phyloP scores from a whole-genome alignment of 1,140 invertebrate genomes.

The Druon quercuslanigerum region DNA sequence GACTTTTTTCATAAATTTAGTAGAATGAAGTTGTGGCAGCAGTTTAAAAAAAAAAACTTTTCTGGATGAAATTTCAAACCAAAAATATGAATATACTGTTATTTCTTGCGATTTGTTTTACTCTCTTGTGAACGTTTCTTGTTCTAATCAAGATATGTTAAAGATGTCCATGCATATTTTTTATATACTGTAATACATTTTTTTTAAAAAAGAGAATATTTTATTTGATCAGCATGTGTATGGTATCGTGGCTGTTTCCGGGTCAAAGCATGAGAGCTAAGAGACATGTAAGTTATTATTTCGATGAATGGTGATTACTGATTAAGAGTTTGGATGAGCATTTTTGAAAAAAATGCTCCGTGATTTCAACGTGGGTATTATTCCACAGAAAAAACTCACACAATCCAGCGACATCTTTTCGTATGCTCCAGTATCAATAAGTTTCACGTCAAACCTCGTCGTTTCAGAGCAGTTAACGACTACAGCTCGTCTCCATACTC shows the following conservation, averaged over 20 bases:
- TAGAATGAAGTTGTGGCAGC: too few species aligned
- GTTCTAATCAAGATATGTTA: too few species aligned
- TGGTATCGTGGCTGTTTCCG: background rate
- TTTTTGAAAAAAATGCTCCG: constrained; percentile 1
- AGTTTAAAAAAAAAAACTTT: background rate
- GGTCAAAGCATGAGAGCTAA: constrained; percentile 5
- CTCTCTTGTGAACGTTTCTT: too few species aligned
- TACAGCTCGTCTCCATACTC: constrained; percentile 69
- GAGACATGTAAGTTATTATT: constrained; percentile 31
- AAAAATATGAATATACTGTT: too few species aligned
- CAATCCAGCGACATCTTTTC: constrained; percentile 66
- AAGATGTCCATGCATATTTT: constrained; percentile 8
- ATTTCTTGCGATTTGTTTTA: too few species aligned
- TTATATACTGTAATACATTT: background rate
- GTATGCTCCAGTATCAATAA: constrained; percentile 77
- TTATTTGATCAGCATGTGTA: background rate
- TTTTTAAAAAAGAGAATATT: too few species aligned
- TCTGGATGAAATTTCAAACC: too few species aligned
- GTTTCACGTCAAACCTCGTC: constrained; percentile 65
- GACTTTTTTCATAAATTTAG: constrained; percentile 1
- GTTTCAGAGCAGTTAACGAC: constrained; percentile 62
- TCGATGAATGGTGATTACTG: constrained; percentile 21
- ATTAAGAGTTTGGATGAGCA: constrained; percentile 32
- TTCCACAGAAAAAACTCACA: constrained; percentile 64
- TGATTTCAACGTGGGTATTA: background rate